These are phyloP conservation scores for Octodonta nipae DNA, from an alignment of 2,888 invertebrate genomes.

Conservation along the genomic window DNA sequence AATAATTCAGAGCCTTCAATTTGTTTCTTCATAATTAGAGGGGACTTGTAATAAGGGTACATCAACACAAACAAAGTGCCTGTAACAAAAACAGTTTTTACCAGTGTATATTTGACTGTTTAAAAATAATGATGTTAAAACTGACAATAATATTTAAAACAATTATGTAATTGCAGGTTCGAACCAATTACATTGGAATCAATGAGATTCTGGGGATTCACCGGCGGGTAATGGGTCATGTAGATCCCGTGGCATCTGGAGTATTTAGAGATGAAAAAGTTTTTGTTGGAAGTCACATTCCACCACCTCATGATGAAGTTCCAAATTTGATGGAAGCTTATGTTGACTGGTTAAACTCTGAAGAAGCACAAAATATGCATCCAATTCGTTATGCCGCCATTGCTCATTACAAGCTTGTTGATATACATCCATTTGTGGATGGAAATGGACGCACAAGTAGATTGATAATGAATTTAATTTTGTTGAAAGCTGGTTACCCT, in stretches of 20 bases:
- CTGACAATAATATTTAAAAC: too few species aligned
- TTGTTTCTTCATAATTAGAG: too few species aligned
- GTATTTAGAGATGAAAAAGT: conserved; percentile 74
- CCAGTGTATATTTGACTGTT: too few species aligned
- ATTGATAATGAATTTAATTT: conserved; percentile 86
- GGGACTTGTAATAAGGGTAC: too few species aligned
- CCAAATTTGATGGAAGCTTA: conserved; percentile 73
- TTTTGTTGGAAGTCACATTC: conserved; percentile 88
- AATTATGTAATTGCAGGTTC: conserved; percentile 67
- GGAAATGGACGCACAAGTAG: conserved; percentile 94
- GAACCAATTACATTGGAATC: conserved; percentile 63
- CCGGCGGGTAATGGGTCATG: conserved; percentile 81
- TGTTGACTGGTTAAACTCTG: conserved; percentile 85
- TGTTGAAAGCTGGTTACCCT: conserved; percentile 91
- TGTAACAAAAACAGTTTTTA: too few species aligned
- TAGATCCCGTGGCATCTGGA: conserved; percentile 86
- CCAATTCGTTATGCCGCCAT: conserved; percentile 72
- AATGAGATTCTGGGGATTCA: conserved; percentile 88
- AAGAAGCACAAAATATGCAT: conserved; percentile 54
- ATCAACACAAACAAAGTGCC: too few species aligned
- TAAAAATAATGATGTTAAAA: too few species aligned
- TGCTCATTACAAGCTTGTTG: conserved; percentile 92
- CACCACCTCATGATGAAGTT: conserved; percentile 75
- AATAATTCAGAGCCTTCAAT: too few species aligned
- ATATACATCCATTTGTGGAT: conserved; percentile 93